phyloP scores from a whole-genome alignment of 2,113 vertebrate species.

The Oenanthe melanoleuca region DNA sequence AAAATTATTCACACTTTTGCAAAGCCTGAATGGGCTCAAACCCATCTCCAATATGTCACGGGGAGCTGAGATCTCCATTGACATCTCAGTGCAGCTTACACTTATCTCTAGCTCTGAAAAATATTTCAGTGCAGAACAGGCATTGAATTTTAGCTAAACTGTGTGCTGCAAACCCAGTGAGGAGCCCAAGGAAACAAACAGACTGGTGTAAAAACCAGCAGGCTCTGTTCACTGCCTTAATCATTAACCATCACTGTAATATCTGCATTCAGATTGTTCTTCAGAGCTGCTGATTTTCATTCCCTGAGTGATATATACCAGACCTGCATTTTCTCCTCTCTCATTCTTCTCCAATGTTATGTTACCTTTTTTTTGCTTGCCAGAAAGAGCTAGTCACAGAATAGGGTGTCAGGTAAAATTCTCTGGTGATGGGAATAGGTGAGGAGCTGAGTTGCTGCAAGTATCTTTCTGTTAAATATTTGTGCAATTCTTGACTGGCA shows the following conservation, averaged over 20 bases:
- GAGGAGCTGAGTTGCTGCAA: background rate
- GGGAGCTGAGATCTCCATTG: background rate
- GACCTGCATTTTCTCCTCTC: background rate
- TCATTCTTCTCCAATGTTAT: background rate
- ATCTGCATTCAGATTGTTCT: background rate
- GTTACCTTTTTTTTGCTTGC: background rate
- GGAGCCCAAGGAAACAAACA: background rate
- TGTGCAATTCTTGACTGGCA: background rate
- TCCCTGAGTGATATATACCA: background rate
- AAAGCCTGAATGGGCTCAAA: background rate
- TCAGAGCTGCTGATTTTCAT: background rate
- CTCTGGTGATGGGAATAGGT: accelerated
- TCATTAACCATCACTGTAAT: background rate
- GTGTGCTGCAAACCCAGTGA: background rate
- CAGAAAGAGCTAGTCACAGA: background rate
- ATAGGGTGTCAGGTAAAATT: background rate
- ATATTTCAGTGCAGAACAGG: background rate
- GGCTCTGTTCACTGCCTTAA: background rate
- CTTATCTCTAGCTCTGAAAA: background rate
- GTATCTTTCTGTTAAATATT: background rate
- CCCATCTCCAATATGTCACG: background rate
- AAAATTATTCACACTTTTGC: background rate
- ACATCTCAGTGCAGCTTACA: background rate
- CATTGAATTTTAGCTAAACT: background rate
- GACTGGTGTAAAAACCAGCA: background rate